These are phyloP conservation scores for Gymnodraco acuticeps DNA, from an alignment of 2,797 vertebrate genomes.

Conservation along the genomic window DNA sequence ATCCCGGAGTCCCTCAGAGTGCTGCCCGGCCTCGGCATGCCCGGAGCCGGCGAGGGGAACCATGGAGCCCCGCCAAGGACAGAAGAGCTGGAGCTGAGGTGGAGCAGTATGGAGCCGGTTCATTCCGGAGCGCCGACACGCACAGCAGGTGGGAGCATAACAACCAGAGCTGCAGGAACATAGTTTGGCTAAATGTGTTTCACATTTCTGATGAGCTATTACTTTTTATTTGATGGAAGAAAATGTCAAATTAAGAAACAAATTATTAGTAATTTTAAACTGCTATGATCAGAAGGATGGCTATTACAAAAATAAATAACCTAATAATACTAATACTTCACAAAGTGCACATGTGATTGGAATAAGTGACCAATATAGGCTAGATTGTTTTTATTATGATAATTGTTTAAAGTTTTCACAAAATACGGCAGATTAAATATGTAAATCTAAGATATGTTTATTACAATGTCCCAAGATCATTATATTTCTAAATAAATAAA, in stretches of 20 bases:
- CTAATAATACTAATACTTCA: neutral
- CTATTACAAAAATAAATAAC: neutral
- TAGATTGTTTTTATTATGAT: neutral
- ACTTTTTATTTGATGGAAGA: neutral
- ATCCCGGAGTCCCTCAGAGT: conserved; percentile 92
- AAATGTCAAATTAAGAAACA: neutral
- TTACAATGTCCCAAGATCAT: no score
- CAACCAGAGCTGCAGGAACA: neutral
- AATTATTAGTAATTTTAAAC: neutral
- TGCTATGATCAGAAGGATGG: neutral
- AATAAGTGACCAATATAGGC: neutral
- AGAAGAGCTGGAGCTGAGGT: conserved; percentile 80
- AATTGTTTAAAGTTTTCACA: neutral
- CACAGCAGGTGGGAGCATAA: conserved; percentile 58
- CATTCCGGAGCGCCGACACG: conserved; percentile 69
- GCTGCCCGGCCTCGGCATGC: conserved; percentile 82
- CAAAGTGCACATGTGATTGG: no score
- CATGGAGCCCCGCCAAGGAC: conserved; percentile 65
- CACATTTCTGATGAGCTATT: neutral
- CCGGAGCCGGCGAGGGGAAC: conserved; percentile 72
- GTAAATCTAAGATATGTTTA: no score
- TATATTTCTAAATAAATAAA: no score
- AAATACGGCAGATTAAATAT: neutral
- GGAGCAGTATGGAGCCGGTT: conserved; percentile 78
- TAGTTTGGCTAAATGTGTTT: neutral